Evolutionary conservation across 2,113 vertebrate genomes (phyloP).

Genomic region (Hydrochoerus hydrochaeris): DNA sequence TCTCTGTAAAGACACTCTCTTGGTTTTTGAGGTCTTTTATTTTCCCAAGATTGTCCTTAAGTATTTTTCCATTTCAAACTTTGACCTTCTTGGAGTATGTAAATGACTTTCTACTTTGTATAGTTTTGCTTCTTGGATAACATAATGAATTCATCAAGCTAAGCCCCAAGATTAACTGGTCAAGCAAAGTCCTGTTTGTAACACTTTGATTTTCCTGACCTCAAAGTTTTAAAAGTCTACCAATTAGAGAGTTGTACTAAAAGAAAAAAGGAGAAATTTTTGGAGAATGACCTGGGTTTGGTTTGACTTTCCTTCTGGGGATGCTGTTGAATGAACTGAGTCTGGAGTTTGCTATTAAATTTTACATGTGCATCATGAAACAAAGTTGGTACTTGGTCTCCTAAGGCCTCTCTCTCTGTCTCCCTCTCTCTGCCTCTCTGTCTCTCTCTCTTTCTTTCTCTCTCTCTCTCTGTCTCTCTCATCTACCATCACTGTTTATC

Average conservation of each 20-base stretch:
- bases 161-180: slow-evolving; percentile 15
- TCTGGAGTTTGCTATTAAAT: slow-evolving; percentile 23
- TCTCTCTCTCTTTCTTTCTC: too few relatives aligned
- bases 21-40: background rate
- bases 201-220: slow-evolving; percentile 36
- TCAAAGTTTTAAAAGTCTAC: slow-evolving; percentile 27
- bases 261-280: background rate
- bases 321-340: slow-evolving; percentile 4
- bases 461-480: too few relatives aligned
- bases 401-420: rapidly evolving
- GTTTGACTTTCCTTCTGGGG: slow-evolving; percentile 9
- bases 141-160: background rate
- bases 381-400: background rate
- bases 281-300: slow-evolving; percentile 29
- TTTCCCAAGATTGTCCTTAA: background rate
- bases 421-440: rapidly evolving
- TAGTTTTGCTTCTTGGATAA: slow-evolving; percentile 48
- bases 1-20: background rate
- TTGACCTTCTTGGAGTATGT: background rate
- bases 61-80: slow-evolving; percentile 9
- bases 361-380: background rate
- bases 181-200: background rate
- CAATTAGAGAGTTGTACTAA: slow-evolving; percentile 47
- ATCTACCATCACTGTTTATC: background rate
- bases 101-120: slow-evolving; percentile 26